Conservation (phyloP, 2,113 vertebrate genomes). For the Pontoporia blainvillei region DNA sequence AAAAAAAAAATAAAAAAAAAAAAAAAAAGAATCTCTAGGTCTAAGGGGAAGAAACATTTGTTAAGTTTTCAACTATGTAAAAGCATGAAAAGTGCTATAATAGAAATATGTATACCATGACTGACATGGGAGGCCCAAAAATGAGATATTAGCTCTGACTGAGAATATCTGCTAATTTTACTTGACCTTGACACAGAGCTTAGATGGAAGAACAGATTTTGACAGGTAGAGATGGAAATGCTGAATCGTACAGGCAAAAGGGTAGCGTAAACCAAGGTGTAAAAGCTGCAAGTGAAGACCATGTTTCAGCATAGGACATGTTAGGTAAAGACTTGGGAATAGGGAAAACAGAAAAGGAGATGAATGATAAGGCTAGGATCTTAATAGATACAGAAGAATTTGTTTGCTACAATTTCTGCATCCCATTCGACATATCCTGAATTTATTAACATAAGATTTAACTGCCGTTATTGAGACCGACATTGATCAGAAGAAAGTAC, state of each 20-base stretch:
- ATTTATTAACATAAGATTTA: not conserved
- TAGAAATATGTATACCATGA: not conserved
- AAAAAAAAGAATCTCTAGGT: not conserved
- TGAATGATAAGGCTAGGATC: not conserved
- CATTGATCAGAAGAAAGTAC: not conserved
- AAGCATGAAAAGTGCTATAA: not conserved
- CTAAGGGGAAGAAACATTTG: not conserved
- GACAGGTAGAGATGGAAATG: not conserved
- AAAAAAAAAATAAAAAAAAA: not conserved
- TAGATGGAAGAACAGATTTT: not conserved
- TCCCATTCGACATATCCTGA: not conserved
- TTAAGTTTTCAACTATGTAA: not conserved
- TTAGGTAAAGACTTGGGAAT: not conserved
- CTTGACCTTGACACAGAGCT: not conserved
- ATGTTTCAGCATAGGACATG: not conserved
- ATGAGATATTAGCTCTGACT: not conserved
- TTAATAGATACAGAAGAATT: not conserved
- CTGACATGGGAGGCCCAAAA: not conserved
- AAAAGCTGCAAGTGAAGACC: not conserved
- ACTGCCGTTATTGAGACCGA: not conserved
- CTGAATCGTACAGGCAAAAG: not conserved
- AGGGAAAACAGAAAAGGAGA: not conserved
- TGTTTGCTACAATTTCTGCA: not conserved
- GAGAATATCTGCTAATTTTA: not conserved
- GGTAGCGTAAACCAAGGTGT: not conserved